Base-by-base conservation (phyloP, 2,113 vertebrate genomes). In the Paramormyrops kingsleyae region DNA sequence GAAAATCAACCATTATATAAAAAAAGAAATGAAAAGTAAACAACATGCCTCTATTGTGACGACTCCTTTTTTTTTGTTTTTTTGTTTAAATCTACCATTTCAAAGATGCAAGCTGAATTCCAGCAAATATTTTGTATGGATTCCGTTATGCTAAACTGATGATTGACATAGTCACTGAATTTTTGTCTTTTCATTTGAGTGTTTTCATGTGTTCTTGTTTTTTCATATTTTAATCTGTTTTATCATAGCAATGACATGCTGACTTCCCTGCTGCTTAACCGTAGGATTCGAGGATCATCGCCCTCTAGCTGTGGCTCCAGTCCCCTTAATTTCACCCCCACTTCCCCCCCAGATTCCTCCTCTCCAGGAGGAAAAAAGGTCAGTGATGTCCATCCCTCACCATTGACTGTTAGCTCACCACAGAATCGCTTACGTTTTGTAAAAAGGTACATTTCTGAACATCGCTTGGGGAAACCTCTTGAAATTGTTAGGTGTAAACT, bases 291-390 rank as follows among this genome's bases (percentile, higher is more conserved):
- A 92, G 98, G 99, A 88, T 99, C 99, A 4, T 99, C 99, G 0
- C 98, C 99, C 62, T 99, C 99, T 84, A 99, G 99, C 95, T 99
- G 98, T 85, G 97, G 98, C 88, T 99, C 98, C 12, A 99, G 98
- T 92, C 99, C 99, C 0, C 91, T 99, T 91, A 99, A 99, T 92
- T 98, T 99, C 93, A 99, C 98, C 94, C 98, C 97, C 95, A 99
- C 98, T 0, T 98, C 99, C 44, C 98, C 99, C 0, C 98, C 98
- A 0, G 99, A 99, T 92, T 97, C 97, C 12, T 97, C 97, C 91
- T 99, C 98, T 1, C 98, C 98, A 0, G 98, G 97, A 91, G 97
- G 97, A 91, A 99, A 99, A 94, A 99, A 98, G 97, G 99, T 99
- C 92, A 91, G 84, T 49, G 19, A n/a, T 4, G 21, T 4, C 13